Conservation (phyloP, 2,888 invertebrate genomes). For the Dicyrtoma fusca region DNA sequence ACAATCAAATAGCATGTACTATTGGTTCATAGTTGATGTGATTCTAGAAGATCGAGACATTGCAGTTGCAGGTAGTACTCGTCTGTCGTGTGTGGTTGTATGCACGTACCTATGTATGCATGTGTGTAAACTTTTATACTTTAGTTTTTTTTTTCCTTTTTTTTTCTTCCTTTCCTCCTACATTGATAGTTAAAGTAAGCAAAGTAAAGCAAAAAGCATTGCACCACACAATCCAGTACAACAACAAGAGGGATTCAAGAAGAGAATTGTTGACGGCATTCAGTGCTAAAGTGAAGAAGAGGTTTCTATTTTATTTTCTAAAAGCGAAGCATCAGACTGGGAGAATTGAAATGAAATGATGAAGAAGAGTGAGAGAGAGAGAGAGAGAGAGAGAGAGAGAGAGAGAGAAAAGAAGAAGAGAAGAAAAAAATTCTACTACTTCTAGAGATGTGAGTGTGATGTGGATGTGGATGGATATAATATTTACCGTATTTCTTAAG, state of each 20-base stretch:
- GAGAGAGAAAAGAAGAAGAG: constrained; percentile 25
- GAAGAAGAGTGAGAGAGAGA: constrained; percentile 28
- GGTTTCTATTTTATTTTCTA: constrained; percentile 40
- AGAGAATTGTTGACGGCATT: constrained; percentile 41
- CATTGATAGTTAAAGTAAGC: constrained; percentile 30
- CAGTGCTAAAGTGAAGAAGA: constrained; percentile 40
- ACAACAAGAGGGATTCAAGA: constrained; percentile 31
- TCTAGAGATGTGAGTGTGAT: constrained; percentile 36
- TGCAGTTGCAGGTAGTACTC: neutral
- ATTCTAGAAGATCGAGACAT: too few species aligned
- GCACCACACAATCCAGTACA: constrained; percentile 35
- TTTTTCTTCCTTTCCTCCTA: neutral
- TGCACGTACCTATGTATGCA: too few species aligned
- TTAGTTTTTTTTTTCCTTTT: constrained; percentile 22
- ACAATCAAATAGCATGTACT: too few species aligned
- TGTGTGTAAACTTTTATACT: constrained; percentile 28
- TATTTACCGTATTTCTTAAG: constrained; percentile 8
- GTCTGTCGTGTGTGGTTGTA: too few species aligned
- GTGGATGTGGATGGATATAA: constrained; percentile 27
- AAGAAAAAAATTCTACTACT: constrained; percentile 30
- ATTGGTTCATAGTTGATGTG: too few species aligned
- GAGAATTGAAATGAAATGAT: constrained; percentile 42
- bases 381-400: too few species aligned
- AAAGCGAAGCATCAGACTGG: constrained; percentile 40
- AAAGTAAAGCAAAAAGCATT: constrained; percentile 35